Base-by-base conservation (phyloP, 64 coral and sea anemone genomes). In the Stylophora pistillata region DNA sequence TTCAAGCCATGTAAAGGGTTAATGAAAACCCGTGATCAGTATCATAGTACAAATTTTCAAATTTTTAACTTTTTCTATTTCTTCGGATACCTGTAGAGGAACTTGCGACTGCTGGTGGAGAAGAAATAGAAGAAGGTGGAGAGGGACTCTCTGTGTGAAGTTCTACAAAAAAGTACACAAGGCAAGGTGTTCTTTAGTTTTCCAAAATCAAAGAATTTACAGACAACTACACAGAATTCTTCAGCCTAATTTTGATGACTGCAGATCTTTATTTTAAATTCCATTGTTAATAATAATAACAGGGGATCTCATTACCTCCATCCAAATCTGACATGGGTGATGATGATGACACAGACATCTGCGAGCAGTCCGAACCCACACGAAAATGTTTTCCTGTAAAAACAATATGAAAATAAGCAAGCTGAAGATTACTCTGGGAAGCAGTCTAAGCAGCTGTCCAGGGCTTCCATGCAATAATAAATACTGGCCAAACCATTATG, bases 271-370 rank as follows among this genome's bases (percentile, higher is more conserved):
- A 3, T 47, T 47, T 47, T 47, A 47, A 47, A 47, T 47, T 47
- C 37, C 37, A 3, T 4, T 47, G 37, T 47, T 4, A 47, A 47
- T 47, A 47, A 47, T n/a, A n/a, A n/a, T n/a, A n/a, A n/a, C n/a
- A n/a, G 37, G 7, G 7, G 37, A 28, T 79, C 32, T 56, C 58
- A 27, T 84, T 31, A 84, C 80, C 80, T 25, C 41, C 21, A 53
- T 84, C 80, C 3, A 21, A 21, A 52, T 84, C 80, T 20, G 80
- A 84, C 18, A 17, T 30, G 9, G 80, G 80, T 54, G 80, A 84
- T 6, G 33, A 17, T 41, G 80, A 84, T 0, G 80, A 69, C 47
- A 69, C 80, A 53, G 80, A 84, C 21, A 53, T 32, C 26, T 69
- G 37, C 14, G 80, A 84, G 14, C 53, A 57, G 7, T 41, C 58